Conservation (phyloP, 37 sponge, comb jelly and placozoan genomes). For the Ephydatia muelleri region DNA sequence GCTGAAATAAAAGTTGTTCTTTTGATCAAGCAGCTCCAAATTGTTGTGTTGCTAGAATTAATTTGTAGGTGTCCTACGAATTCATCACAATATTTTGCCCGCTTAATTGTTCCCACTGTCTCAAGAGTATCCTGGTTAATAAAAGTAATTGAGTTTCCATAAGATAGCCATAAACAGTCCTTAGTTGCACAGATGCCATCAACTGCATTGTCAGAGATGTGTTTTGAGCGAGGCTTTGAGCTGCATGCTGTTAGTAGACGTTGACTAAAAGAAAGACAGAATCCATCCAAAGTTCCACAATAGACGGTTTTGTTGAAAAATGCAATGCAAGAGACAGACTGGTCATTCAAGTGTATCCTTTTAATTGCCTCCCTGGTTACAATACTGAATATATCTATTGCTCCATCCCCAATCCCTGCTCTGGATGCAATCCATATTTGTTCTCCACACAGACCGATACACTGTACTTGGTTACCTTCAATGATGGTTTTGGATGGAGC, state of each 20-base stretch:
- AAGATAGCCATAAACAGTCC: slow-evolving; percentile 65
- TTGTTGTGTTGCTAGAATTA: slow-evolving; percentile 19
- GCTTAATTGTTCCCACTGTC: slow-evolving; percentile 35
- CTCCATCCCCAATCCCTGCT: slow-evolving; percentile 71
- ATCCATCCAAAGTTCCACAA: slow-evolving; percentile 79
- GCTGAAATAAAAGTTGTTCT: slow-evolving; percentile 50
- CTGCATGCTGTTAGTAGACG: slow-evolving; percentile 10
- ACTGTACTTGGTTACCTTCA: slow-evolving; percentile 68
- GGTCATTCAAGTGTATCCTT: slow-evolving; percentile 67
- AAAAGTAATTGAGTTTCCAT: slow-evolving; percentile 57
- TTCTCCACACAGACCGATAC: slow-evolving; percentile 57
- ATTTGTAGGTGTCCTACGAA: slow-evolving; percentile 53
- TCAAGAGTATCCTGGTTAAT: slow-evolving; percentile 58
- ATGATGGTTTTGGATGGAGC: slow-evolving; percentile 39
- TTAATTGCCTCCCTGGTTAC: slow-evolving; percentile 45
- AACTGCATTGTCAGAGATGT: slow-evolving; percentile 62
- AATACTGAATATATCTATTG: slow-evolving; percentile 68
- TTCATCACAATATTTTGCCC: not conserved
- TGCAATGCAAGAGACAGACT: slow-evolving; percentile 72
- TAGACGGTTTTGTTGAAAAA: slow-evolving; percentile 35
- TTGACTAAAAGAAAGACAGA: slow-evolving; percentile 55
- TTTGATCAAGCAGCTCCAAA: slow-evolving; percentile 81
- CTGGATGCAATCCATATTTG: slow-evolving; percentile 76
- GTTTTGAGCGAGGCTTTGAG: slow-evolving; percentile 46
- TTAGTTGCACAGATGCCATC: slow-evolving; percentile 36